Evolutionary conservation across 2,113 vertebrate genomes (phyloP), one percentile per base, ranked within the genome.

Genomic region (Semnornis frantzii): DNA sequence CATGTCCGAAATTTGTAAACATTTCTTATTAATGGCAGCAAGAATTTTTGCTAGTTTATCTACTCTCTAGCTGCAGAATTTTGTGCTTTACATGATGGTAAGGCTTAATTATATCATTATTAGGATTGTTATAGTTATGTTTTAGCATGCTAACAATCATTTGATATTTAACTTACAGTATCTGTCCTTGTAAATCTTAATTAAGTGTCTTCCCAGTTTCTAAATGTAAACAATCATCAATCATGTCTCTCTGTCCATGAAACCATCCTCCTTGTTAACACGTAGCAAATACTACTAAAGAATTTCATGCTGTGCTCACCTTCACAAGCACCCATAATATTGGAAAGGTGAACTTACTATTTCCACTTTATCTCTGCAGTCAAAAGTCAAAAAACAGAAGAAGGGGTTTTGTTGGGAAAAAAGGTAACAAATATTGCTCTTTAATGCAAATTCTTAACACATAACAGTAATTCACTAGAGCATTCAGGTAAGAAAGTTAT

Each of bases 161-260:
- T 76, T 95, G 87, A 87, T 92, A 85, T 94, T 79, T 95, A 96
- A 88, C 37, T 97, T 79, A 62, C 9, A 88, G 46, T 85, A 86
- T 44, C 60, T 87, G 60, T 74, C 62, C 63, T 91, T 93, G 82
- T 96, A 97, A 95, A 96, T 95, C 74, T 96, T 95, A 96, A 96
- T 95, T 94, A 97, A 96, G 91, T 48, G 4, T 13, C 54, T 95
- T 90, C 63, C 78, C 25, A 58, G 39, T 91, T 72, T 75, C 86
- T 89, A 88, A 95, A 87, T 97, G 95, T 90, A 72, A 96, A 39
- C 44, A 89, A 74, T 88, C 72, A 91, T 62, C 37, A 81, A 71
- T 93, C 60, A 72, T 48, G 64, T 74, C 68, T 88, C 46, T 73
- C 50, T 57, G 66, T 87, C 80, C 64, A 57, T 83, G 84, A 94